These are phyloP conservation scores for Dryococelus australis DNA, from an alignment of 2,888 invertebrate genomes.

Conservation along the genomic window DNA sequence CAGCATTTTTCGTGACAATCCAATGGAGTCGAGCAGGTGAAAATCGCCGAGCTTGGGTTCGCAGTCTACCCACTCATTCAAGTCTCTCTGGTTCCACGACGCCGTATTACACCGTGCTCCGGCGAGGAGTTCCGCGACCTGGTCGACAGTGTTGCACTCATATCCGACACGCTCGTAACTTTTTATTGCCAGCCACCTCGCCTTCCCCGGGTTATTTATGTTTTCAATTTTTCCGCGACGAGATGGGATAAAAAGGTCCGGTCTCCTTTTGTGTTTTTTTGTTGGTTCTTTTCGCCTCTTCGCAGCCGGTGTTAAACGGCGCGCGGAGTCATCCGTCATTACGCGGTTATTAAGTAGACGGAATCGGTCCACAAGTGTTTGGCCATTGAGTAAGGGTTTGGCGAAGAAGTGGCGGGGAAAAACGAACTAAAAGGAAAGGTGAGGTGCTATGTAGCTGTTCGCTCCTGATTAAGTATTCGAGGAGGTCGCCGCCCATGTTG, in stretches of 20 bases:
- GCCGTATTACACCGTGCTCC: no score
- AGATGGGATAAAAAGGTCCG: neutral
- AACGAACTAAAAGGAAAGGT: neutral
- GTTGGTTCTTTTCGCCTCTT: neutral
- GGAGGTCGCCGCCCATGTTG: neutral
- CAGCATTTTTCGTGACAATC: no score
- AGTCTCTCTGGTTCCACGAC: no score
- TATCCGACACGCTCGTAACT: no score
- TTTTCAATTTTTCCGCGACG: neutral
- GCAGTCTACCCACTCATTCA: no score
- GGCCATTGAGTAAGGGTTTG: neutral
- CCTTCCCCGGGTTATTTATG: no score
- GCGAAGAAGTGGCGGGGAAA: neutral
- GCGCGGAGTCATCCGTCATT: neutral
- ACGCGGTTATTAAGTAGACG: constrained; percentile 10
- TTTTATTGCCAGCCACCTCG: no score
- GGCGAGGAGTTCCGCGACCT: no score
- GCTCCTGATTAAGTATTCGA: neutral
- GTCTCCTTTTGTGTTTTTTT: neutral
- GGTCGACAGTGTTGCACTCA: no score
- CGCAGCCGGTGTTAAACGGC: neutral
- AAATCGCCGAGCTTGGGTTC: no score
- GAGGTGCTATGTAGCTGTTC: no score
- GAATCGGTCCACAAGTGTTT: neutral
- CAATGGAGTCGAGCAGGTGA: no score